A percentile compares a stretch with the other conserved stretches of the same genome.
Evolutionary conservation across 1,140 invertebrate species (phyloP).

Genomic region (Wasmannia auropunctata): DNA sequence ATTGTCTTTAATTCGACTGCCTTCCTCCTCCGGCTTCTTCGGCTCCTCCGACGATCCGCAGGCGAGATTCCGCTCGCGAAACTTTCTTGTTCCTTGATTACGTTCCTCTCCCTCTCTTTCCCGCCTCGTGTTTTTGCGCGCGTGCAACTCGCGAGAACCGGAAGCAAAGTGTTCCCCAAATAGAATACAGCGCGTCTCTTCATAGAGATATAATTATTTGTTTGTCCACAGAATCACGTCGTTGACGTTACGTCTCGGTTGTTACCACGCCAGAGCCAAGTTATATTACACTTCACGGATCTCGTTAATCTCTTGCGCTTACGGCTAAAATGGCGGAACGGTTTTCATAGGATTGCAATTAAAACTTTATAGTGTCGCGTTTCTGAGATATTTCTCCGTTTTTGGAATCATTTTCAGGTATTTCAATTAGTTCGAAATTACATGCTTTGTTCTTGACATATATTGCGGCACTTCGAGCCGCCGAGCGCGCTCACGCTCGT

Average conservation of each 20-base stretch:
- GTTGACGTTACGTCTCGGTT: constrained; percentile 4
- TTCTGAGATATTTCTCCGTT: background rate
- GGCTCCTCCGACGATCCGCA: constrained; percentile 42
- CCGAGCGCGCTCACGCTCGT: background rate
- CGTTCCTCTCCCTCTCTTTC: background rate
- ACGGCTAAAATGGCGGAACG: constrained; percentile 10
- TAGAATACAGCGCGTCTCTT: constrained; percentile 23
- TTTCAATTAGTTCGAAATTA: constrained; percentile 19
- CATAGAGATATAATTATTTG: constrained; percentile 51
- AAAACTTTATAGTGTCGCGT: constrained; percentile 29
- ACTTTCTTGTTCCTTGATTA: constrained; percentile 52
- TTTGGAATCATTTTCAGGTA: background rate
- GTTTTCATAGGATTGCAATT: constrained; percentile 44
- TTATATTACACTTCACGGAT: constrained; percentile 50
- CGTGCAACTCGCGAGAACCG: constrained; percentile 11
- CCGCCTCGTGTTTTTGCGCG: constrained; percentile 26
- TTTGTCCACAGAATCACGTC: constrained; percentile 33
- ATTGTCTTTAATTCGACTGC: constrained; percentile 58
- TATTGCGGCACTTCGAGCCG: background rate
- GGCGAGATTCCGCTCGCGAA: constrained; percentile 33
- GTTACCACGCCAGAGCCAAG: constrained; percentile 18
- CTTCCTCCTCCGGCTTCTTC: background rate
- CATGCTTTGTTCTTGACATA: background rate
- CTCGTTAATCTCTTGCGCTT: constrained; percentile 43
- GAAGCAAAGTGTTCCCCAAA: constrained; percentile 40